Evolutionary conservation across 2,113 vertebrate genomes (phyloP).

Genomic region (Prunella fulvescens): DNA sequence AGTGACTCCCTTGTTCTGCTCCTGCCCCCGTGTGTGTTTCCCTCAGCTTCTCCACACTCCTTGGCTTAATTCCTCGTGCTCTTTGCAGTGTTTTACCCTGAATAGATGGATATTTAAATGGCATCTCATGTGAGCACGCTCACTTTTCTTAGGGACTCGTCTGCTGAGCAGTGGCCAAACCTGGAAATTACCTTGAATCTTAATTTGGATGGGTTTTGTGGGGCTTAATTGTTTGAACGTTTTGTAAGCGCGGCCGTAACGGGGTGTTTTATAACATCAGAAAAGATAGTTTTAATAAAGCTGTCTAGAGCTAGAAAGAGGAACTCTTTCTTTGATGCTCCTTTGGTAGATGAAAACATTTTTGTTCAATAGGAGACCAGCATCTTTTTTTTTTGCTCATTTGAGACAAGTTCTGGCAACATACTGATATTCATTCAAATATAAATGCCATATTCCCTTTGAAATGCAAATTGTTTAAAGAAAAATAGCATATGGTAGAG

Average conservation of each 20-base stretch:
- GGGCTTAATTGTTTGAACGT: conserved; percentile 51
- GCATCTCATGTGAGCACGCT: not conserved
- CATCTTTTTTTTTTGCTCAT: conserved; percentile 69
- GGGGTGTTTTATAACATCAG: conserved; percentile 60
- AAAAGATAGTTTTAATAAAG: conserved; percentile 74
- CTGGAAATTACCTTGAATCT: not conserved
- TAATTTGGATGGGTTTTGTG: conserved; percentile 11
- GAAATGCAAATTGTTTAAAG: conserved; percentile 83
- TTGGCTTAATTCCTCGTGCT: not conserved
- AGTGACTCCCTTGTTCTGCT: not conserved
- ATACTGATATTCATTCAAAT: conserved; percentile 76
- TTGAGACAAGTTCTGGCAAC: conserved; percentile 70
- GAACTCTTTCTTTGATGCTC: conserved; percentile 67
- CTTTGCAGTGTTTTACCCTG: not conserved
- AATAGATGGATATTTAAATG: not conserved
- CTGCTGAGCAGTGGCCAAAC: not conserved
- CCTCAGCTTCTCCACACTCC: not conserved
- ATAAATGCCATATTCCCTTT: conserved; percentile 72
- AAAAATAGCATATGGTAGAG: conserved; percentile 80
- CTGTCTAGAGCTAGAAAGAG: conserved; percentile 62
- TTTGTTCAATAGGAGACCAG: conserved; percentile 70
- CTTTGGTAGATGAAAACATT: conserved; percentile 74
- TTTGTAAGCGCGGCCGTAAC: conserved; percentile 29
- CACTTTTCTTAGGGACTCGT: not conserved
- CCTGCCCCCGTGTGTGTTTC: not conserved